A percentile compares a stretch with the other conserved stretches of the same genome.
Conservation (phyloP, 2,888 invertebrate genomes). For the Entomobrya multifasciata region DNA sequence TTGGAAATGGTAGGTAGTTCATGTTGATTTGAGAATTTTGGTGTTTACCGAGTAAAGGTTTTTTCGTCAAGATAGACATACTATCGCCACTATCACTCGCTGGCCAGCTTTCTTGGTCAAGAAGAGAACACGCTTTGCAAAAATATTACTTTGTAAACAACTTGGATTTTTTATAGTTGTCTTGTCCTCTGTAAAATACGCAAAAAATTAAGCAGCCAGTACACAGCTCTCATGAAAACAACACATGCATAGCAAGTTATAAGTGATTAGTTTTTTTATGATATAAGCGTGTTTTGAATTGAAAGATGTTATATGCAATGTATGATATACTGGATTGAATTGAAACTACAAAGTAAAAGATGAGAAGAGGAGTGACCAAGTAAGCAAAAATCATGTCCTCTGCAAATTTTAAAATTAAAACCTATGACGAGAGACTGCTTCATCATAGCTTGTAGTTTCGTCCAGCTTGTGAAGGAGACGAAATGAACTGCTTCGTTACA, state of each 20-base stretch:
- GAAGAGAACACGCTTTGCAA: not conserved
- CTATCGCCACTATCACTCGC: not conserved
- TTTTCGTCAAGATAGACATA: not conserved
- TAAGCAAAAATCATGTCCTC: not conserved
- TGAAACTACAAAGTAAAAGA: not conserved
- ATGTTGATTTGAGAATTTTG: slow-evolving; percentile 10
- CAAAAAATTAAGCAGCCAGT: not conserved
- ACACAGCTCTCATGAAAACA: not conserved
- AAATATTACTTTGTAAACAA: slow-evolving; percentile 5
- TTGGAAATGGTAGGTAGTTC: slow-evolving; percentile 45
- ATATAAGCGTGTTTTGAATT: too few species aligned
- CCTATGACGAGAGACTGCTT: slow-evolving; percentile 14
- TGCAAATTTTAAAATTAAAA: slow-evolving; percentile 14
- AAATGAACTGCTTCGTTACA: too few species aligned
- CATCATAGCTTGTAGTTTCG: not conserved
- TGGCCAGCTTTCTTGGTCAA: slow-evolving; percentile 36
- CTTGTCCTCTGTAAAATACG: not conserved
- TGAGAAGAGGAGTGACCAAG: not conserved
- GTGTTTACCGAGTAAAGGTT: not conserved
- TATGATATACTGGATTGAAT: not conserved
- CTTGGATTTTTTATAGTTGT: not conserved
- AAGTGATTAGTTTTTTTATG: too few species aligned
- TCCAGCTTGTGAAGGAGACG: too few species aligned
- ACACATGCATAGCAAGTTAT: not conserved
- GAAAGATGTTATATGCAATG: not conserved